Base-by-base conservation (phyloP, 2,888 invertebrate genomes). In the Xanthorhoe spadicearia region DNA sequence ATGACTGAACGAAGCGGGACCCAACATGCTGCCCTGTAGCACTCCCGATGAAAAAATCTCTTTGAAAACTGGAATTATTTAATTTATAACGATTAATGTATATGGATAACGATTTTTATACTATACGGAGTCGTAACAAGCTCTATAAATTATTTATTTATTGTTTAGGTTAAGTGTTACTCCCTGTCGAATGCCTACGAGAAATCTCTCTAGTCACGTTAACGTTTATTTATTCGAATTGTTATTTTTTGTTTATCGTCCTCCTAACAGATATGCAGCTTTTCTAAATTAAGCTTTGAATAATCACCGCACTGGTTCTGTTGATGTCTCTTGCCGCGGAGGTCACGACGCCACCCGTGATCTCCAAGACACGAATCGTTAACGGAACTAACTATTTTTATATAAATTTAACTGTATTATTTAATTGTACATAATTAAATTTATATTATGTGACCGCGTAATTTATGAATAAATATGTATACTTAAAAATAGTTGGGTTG, bases 391-490 rank as follows among this genome's bases (percentile, higher is more conserved):
- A 90, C 85, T 89, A 88, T 90, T 92, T 90, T 91, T 90, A 88
- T 90, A 88, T 89, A 88, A 86, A 87, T 83, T 86, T 89, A 90
- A 92, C 88, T 88, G 85, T 90, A 90, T 87, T 89, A 90, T 91
- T 90, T 87, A 91, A 91, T 90, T 92, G 92, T 93, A 93, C 88
- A 92, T 93, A 93, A 90, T 85, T 88, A 88, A 89, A 90, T 91
- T 92, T 91, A 90, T 90, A 89, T 90, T 87, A 90, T 86, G 90
- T 91, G 91, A 92, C 89, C 83, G 89, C 88, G 88, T 92, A 90
- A 92, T 90, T 92, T 92, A 92, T 88, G 84, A 92, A 92, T 92
- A 93, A 92, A 92, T 92, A 92, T 92, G 87, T 92, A 92, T 92
- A 91, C 86, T 82, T 85, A 88, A 91, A 90, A 91, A 87, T 86